Conservation (phyloP, 2,888 invertebrate species). For the Hylaea fasciaria region DNA sequence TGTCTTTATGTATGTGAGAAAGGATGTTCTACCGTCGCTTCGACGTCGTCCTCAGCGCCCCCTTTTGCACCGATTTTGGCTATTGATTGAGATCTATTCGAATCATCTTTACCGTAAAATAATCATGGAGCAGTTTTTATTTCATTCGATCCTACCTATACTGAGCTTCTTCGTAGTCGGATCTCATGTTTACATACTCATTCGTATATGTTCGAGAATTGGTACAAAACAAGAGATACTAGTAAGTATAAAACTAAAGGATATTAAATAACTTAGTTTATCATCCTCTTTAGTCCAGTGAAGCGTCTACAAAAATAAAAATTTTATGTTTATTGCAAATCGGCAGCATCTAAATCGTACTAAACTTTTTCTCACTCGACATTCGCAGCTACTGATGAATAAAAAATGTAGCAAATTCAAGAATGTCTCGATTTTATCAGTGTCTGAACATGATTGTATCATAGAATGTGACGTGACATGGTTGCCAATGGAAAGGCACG, state of each 20-base stretch:
- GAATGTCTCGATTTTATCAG: conserved; percentile 27
- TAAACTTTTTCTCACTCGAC: conserved; percentile 13
- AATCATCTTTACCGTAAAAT: too few relatives aligned
- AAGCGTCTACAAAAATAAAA: background rate
- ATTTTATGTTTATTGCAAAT: conserved; percentile 6
- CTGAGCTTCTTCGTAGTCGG: too few relatives aligned
- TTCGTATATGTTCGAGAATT: background rate
- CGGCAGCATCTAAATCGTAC: background rate
- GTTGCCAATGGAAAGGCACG: conserved; percentile 36
- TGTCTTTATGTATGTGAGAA: too few relatives aligned
- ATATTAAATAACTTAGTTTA: conserved; percentile 5
- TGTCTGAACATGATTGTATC: conserved; percentile 37
- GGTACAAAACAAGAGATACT: conserved; percentile 3
- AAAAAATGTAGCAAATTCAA: conserved; percentile 28
- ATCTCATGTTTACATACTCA: background rate
- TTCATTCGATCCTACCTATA: too few relatives aligned
- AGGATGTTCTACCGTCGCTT: too few relatives aligned
- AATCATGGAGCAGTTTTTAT: too few relatives aligned
- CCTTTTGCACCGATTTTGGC: too few relatives aligned
- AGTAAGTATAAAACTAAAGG: background rate
- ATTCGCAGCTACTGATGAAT: conserved; percentile 24
- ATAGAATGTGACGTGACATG: conserved; percentile 37
- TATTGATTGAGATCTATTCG: too few relatives aligned
- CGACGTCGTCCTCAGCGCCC: too few relatives aligned
- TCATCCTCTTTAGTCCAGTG: background rate